Percentiles rank a stretch among this genome's conserved stretches.
These are phyloP conservation scores for Cheilosia variabilis DNA, from an alignment of 2,888 invertebrate genomes.

Conservation along the genomic window DNA sequence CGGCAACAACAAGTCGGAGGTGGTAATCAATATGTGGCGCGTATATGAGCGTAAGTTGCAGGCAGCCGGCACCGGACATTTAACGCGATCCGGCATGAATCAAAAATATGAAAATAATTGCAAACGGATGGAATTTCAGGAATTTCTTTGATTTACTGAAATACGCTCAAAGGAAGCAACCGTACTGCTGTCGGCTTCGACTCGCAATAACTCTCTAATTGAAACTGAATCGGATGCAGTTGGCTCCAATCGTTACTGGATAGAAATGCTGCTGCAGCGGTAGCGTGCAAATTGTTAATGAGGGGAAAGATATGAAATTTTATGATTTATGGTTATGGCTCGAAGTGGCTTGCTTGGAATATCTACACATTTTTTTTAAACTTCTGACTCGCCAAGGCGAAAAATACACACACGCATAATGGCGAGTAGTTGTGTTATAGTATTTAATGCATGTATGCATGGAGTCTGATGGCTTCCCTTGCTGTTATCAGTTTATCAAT, in stretches of 20 bases:
- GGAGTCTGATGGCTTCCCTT: no score
- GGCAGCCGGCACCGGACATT: conserved; percentile 8
- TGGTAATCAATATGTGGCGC: conserved; percentile 69
- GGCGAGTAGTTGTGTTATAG: no score
- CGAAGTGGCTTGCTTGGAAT: background rate
- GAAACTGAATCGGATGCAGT: conserved; percentile 45
- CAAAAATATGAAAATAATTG: conserved; percentile 76
- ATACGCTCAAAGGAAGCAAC: background rate
- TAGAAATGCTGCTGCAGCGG: conserved; percentile 24
- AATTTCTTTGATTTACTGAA: conserved; percentile 68
- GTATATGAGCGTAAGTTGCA: conserved; percentile 27
- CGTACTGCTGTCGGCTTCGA: background rate
- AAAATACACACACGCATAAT: no score
- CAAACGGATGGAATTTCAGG: conserved; percentile 70
- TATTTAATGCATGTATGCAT: no score
- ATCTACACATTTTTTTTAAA: no score
- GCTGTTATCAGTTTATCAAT: no score
- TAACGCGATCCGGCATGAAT: conserved; percentile 61
- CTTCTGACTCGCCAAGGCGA: no score
- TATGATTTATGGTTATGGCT: conserved; percentile 38
- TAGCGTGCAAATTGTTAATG: conserved; percentile 59
- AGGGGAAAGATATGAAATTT: conserved; percentile 16
- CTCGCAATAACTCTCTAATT: conserved; percentile 52
- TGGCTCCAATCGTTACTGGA: background rate
- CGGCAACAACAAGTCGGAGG: conserved; percentile 53